Conservation (phyloP, 2,797 vertebrate species). For the Aphelocoma californica region DNA sequence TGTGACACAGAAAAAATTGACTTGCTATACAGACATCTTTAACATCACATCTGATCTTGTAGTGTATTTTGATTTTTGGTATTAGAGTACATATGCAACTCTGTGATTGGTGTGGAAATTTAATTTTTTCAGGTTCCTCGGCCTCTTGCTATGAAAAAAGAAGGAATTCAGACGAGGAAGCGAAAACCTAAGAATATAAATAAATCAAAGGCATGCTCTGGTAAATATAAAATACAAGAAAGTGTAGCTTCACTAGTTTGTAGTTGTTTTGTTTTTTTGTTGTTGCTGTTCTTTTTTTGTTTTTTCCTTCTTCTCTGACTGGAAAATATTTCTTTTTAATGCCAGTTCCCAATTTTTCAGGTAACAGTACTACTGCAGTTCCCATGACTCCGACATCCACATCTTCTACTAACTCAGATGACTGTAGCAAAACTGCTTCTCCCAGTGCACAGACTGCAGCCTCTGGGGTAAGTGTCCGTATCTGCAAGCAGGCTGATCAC, state of each 20-base stretch:
- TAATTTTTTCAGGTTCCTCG: slow-evolving; percentile 87
- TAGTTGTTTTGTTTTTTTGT: not conserved
- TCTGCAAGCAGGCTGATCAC: slow-evolving; percentile 40
- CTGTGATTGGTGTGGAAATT: not conserved
- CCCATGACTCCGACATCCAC: slow-evolving; percentile 98
- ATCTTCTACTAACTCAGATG: slow-evolving; percentile 94
- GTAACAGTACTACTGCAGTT: slow-evolving; percentile 88
- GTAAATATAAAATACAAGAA: slow-evolving; percentile 54
- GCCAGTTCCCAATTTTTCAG: slow-evolving; percentile 67
- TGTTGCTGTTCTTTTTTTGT: not conserved
- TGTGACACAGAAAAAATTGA: not conserved
- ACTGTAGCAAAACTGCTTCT: slow-evolving; percentile 93
- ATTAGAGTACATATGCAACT: not conserved
- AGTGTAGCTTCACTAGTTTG: not conserved
- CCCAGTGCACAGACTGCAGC: slow-evolving; percentile 84
- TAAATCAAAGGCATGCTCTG: slow-evolving; percentile 91
- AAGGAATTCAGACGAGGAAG: slow-evolving; percentile 98
- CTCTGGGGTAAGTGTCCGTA: slow-evolving; percentile 80
- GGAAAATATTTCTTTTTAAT: slow-evolving; percentile 28
- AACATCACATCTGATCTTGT: not conserved
- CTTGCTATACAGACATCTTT: not conserved
- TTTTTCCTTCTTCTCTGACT: not conserved
- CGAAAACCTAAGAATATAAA: slow-evolving; percentile 97
- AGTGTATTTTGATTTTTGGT: slow-evolving; percentile 12
- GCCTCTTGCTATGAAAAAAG: slow-evolving; percentile 99